phyloP scores from a whole-genome alignment of 2,888 invertebrate genomes.

The Cactoblastis cactorum region DNA sequence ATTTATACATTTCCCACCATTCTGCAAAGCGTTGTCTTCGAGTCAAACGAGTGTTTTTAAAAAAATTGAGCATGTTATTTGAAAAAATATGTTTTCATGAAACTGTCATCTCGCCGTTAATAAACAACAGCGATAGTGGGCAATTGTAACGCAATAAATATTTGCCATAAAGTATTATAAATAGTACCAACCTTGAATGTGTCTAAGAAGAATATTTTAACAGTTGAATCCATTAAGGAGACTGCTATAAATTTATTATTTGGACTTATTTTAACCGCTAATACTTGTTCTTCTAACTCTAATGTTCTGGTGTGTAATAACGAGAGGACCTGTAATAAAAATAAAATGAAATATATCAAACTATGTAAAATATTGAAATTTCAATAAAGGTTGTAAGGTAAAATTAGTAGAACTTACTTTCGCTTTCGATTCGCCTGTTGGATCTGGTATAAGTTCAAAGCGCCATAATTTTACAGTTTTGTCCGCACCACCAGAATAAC shows the following conservation, averaged over 20 bases:
- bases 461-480: constrained; percentile 96
- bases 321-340: constrained; percentile 80
- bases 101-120: too few relatives aligned
- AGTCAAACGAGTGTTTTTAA: too few relatives aligned
- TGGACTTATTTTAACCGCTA: constrained; percentile 90
- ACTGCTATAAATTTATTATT: constrained; percentile 93
- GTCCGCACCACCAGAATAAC: constrained; percentile 93
- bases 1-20: too few relatives aligned
- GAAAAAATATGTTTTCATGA: too few relatives aligned
- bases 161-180: background rate
- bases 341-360: background rate
- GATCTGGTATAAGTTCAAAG: constrained; percentile 89
- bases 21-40: too few relatives aligned
- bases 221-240: constrained; percentile 94
- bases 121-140: too few relatives aligned
- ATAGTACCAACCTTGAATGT: constrained; percentile 87
- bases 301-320: constrained; percentile 89
- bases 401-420: constrained; percentile 54
- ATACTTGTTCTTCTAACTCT: constrained; percentile 91
- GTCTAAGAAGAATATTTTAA: constrained; percentile 96
- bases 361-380: too few relatives aligned
- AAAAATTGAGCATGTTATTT: too few relatives aligned
- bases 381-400: background rate
- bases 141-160: too few relatives aligned
- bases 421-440: constrained; percentile 80